Conservation (phyloP, 2,888 invertebrate genomes). For the Nemapogon koenigi region DNA sequence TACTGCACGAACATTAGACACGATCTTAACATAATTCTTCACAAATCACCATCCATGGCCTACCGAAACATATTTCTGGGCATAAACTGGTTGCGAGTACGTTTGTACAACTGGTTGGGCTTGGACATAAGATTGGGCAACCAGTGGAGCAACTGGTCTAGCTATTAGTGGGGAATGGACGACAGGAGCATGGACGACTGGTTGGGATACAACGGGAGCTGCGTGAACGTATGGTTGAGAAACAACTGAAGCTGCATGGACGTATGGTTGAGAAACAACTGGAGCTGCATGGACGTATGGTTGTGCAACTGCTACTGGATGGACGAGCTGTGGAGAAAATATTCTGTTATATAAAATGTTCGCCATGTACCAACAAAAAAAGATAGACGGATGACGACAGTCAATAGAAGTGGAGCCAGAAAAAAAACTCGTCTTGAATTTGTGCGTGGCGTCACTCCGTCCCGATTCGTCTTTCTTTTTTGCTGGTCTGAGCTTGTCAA, state of each 20-base stretch:
- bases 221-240: conserved; percentile 14
- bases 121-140: conserved; percentile 28
- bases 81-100: conserved; percentile 21
- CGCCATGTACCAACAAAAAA: no score
- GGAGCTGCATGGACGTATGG: conserved; percentile 2
- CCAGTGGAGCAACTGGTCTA: conserved; percentile 14
- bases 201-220: conserved; percentile 19
- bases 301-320: conserved; percentile 16
- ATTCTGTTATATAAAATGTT: no score
- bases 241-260: conserved; percentile 14
- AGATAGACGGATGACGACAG: no score
- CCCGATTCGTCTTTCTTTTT: no score
- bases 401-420: no score
- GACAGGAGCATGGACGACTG: conserved; percentile 23
- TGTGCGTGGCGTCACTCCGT: no score
- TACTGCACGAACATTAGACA: conserved; percentile 26
- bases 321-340: conserved; percentile 31
- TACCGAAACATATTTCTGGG: conserved; percentile 11
- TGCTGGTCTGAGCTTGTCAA: no score
- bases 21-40: conserved; percentile 23
- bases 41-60: conserved; percentile 44
- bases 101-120: conserved; percentile 35
- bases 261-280: conserved; percentile 10
- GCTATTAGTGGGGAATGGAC: conserved; percentile 20
- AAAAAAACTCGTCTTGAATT: no score